Base-by-base conservation (phyloP, 2,888 invertebrate genomes). In the Lepidocyrtinus sp. region DNA sequence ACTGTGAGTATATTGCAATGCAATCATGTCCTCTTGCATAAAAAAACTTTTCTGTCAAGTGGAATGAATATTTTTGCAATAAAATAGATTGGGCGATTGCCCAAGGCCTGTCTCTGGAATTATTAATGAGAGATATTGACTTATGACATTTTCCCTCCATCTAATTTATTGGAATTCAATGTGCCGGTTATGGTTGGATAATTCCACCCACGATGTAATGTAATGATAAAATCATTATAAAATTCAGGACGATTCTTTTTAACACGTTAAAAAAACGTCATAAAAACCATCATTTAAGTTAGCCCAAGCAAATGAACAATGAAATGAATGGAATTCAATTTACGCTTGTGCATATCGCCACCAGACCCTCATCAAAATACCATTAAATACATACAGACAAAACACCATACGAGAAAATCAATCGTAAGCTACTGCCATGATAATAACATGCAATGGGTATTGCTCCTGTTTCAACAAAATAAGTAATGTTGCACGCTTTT, bases 361-460 rank as follows among this genome's bases (percentile, higher is more conserved):
- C n/a, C n/a, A n/a, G n/a, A n/a, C 17, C 50, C 15, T 50, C 50
- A 50, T 50, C 50, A 50, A 50, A 50, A 50, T 17, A 50, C 50
- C 50, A 50, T 50, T 50, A 50, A n/a, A n/a, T n/a, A 15, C 50
- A 50, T 50, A n/a, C 50, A 50, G 50, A 50, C 50, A 50, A 50
- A 50, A 50, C 50, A 50, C 50, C 17, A 1, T 7, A 50, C n/a
- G n/a, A n/a, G n/a, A n/a, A n/a, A n/a, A n/a, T n/a, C n/a, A n/a
- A n/a, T n/a, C n/a, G n/a, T n/a, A n/a, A n/a, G n/a, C n/a, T n/a
- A n/a, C n/a, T n/a, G n/a, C n/a, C n/a, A n/a, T n/a, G n/a, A n/a
- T n/a, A n/a, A n/a, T n/a, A n/a, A n/a, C n/a, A n/a, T n/a, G n/a
- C n/a, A n/a, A n/a, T n/a, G n/a, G n/a, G n/a, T n/a, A n/a, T n/a